phyloP scores from a whole-genome alignment of 2,113 vertebrate species.

The Microtus ochrogaster region DNA sequence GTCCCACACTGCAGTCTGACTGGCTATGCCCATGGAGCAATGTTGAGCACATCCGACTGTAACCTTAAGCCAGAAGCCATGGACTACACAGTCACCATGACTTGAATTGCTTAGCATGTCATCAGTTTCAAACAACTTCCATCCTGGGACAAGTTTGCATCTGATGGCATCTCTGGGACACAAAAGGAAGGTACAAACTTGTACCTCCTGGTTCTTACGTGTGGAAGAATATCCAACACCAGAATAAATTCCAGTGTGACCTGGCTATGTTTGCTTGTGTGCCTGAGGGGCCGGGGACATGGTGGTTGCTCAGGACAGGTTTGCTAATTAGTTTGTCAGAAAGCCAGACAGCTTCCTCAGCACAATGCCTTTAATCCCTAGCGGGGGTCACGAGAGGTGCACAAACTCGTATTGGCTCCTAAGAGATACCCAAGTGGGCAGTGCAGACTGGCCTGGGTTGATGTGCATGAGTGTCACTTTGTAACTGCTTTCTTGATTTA shows the following conservation, averaged over 20 bases:
- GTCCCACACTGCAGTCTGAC: fast-evolving
- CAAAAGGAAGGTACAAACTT: fast-evolving
- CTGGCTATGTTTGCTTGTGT: not conserved
- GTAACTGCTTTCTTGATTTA: not conserved
- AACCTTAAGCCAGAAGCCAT: not conserved
- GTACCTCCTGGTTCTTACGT: fast-evolving
- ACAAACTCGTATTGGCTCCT: not conserved
- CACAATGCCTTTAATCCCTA: not conserved
- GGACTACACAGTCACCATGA: not conserved
- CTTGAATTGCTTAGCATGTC: not conserved
- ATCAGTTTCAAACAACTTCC: not conserved
- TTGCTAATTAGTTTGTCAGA: not conserved
- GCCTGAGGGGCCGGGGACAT: fast-evolving
- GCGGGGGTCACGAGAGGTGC: not conserved
- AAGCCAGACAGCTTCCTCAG: not conserved
- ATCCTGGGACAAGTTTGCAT: too few relatives aligned
- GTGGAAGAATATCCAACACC: fast-evolving
- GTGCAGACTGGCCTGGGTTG: not conserved
- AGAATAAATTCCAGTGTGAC: fast-evolving
- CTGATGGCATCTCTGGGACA: not conserved
- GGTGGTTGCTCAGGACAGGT: fast-evolving
- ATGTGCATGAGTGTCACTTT: not conserved
- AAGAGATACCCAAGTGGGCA: fast-evolving
- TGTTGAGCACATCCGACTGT: too few relatives aligned
- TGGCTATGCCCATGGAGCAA: not conserved